Percentiles rank a stretch among this genome's conserved stretches.
Conservation (phyloP, 2,888 invertebrate genomes). For the Zhengitettix transpicula region DNA sequence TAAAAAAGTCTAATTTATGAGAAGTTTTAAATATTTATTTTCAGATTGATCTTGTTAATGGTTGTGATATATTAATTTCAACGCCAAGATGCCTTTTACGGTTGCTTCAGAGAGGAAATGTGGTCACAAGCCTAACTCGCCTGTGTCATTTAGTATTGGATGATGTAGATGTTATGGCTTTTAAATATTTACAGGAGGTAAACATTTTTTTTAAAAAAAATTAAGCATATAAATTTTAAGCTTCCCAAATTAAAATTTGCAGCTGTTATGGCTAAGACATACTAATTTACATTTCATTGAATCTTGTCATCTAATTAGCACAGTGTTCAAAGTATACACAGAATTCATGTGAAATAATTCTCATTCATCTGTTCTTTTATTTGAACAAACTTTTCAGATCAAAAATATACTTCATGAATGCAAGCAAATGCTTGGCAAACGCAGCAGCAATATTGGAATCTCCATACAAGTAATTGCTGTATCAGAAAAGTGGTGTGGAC, state of each 20-base stretch:
- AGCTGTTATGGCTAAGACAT: no score
- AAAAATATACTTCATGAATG: constrained; percentile 28
- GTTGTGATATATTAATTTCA: constrained; percentile 53
- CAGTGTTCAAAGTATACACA: no score
- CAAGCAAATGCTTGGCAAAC: constrained; percentile 28
- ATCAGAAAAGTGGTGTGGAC: constrained; percentile 45
- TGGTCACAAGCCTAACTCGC: constrained; percentile 38
- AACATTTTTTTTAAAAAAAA: constrained; percentile 18
- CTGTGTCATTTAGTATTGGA: constrained; percentile 52
- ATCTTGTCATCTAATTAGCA: no score
- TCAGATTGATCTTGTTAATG: constrained; percentile 36
- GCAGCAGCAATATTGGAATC: constrained; percentile 15
- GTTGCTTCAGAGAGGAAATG: constrained; percentile 28
- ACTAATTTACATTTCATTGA: no score
- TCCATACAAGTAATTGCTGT: constrained; percentile 38
- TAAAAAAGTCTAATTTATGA: no score
- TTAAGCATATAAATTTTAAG: no score
- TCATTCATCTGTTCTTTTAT: no score
- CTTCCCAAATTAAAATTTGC: no score
- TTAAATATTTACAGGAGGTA: constrained; percentile 28
- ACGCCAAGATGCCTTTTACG: constrained; percentile 43
- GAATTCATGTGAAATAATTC: no score
- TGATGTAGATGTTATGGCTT: constrained; percentile 45
- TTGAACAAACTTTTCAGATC: constrained; percentile 20
- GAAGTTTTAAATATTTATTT: not conserved